phyloP scores from a whole-genome alignment of 2,797 vertebrate genomes.

The Aphelocoma californica region DNA sequence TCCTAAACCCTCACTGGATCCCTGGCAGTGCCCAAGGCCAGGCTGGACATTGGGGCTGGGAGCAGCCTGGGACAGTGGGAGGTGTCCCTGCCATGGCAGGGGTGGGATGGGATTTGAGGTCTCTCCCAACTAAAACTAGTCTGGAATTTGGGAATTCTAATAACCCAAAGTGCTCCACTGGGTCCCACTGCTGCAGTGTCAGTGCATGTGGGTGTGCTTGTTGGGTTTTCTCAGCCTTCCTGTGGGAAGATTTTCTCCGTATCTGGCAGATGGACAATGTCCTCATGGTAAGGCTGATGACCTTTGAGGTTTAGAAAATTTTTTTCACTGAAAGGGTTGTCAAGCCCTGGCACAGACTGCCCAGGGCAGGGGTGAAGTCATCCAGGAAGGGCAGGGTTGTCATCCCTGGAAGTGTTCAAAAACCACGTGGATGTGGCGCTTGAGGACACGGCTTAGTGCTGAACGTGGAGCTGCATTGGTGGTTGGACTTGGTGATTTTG shows the following conservation, averaged over 20 bases:
- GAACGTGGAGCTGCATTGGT: neutral
- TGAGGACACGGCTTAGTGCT: neutral
- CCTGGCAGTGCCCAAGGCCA: neutral
- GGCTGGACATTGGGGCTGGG: neutral
- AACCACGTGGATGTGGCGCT: neutral
- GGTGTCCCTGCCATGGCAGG: neutral
- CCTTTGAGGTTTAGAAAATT: neutral
- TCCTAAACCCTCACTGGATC: neutral
- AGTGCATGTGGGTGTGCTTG: accelerated
- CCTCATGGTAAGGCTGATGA: accelerated
- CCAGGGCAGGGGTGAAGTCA: too few species aligned
- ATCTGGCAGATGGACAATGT: neutral
- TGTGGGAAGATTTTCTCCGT: neutral
- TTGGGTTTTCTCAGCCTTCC: neutral
- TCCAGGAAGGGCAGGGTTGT: too few species aligned
- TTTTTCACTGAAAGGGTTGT: neutral
- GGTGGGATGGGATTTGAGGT: neutral
- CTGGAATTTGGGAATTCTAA: neutral
- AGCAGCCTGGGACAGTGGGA: neutral
- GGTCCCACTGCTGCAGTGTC: neutral
- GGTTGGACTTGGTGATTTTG: neutral
- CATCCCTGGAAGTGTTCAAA: neutral
- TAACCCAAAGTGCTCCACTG: accelerated
- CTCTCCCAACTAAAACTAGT: neutral
- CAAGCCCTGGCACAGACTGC: too few species aligned